A percentile compares a stretch with the other conserved stretches of the same genome.
These are phyloP conservation scores for Poecile atricapillus DNA, from an alignment of 2,113 vertebrate species.

Conservation along the genomic window DNA sequence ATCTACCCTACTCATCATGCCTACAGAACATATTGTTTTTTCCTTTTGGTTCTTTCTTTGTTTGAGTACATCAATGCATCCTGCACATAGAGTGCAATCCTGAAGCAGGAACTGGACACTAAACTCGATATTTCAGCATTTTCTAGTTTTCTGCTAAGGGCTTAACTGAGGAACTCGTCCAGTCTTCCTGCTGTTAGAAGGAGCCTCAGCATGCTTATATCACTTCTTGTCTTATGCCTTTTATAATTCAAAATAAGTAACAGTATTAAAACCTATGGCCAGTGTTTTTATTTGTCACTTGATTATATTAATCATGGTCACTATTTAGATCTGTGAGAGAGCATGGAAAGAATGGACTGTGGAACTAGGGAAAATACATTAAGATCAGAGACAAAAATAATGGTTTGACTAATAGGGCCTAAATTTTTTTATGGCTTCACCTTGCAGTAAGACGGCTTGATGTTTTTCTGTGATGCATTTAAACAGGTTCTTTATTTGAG, in stretches of 20 bases:
- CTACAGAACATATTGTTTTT: background rate
- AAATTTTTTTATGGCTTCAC: background rate
- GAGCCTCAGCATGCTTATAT: background rate
- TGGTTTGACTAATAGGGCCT: background rate
- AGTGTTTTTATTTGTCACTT: background rate
- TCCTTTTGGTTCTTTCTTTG: background rate
- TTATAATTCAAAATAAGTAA: background rate
- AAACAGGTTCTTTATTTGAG: background rate
- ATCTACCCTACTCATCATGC: background rate
- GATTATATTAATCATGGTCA: background rate
- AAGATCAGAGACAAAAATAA: background rate
- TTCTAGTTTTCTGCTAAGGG: background rate
- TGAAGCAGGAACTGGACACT: background rate
- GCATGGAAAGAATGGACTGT: background rate
- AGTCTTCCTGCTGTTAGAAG: background rate
- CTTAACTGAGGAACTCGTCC: background rate
- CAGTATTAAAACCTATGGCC: background rate
- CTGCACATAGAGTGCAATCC: background rate
- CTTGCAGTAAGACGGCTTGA: background rate
- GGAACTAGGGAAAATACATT: background rate
- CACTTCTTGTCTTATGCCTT: background rate
- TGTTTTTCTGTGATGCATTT: background rate
- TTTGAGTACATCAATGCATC: background rate
- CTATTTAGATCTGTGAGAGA: background rate
- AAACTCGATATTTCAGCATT: background rate